phyloP scores from a whole-genome alignment of 1,140 invertebrate genomes.

The Arion vulgaris region DNA sequence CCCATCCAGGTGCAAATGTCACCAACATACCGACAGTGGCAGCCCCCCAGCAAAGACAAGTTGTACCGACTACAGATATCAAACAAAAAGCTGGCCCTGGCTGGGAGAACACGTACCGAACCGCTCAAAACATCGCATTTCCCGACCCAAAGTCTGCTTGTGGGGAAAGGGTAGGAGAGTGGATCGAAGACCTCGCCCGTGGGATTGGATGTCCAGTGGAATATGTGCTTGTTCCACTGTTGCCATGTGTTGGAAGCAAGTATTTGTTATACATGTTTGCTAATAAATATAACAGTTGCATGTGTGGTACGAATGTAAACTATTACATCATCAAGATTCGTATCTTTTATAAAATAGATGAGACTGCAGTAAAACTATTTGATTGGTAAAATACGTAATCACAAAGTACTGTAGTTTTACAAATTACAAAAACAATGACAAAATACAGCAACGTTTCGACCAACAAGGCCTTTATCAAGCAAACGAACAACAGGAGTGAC shows the following conservation, averaged over 20 bases:
- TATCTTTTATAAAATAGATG: too few relatives aligned
- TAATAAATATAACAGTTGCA: not conserved
- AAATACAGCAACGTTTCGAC: too few relatives aligned
- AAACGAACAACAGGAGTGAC: too few relatives aligned
- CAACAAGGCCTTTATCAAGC: too few relatives aligned
- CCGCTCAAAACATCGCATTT: slow-evolving; percentile 45
- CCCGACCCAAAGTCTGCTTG: slow-evolving; percentile 39
- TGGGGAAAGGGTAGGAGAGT: slow-evolving; percentile 36
- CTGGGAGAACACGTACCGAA: slow-evolving; percentile 46
- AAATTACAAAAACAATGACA: too few relatives aligned
- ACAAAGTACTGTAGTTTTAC: too few relatives aligned
- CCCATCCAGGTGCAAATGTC: not conserved
- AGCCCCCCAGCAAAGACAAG: not conserved
- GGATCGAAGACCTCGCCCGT: slow-evolving; percentile 41
- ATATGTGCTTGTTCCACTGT: slow-evolving; percentile 43
- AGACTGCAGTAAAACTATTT: too few relatives aligned
- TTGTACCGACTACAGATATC: not conserved
- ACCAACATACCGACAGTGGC: not conserved
- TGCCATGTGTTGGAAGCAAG: slow-evolving; percentile 37
- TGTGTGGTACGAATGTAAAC: too few relatives aligned
- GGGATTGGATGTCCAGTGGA: slow-evolving; percentile 46
- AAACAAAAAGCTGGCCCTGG: not conserved
- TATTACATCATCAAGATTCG: too few relatives aligned
- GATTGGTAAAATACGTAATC: too few relatives aligned
- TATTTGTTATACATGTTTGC: not conserved